Base-by-base conservation (phyloP, 2,888 invertebrate genomes). In the Drosophila flavopinicola region DNA sequence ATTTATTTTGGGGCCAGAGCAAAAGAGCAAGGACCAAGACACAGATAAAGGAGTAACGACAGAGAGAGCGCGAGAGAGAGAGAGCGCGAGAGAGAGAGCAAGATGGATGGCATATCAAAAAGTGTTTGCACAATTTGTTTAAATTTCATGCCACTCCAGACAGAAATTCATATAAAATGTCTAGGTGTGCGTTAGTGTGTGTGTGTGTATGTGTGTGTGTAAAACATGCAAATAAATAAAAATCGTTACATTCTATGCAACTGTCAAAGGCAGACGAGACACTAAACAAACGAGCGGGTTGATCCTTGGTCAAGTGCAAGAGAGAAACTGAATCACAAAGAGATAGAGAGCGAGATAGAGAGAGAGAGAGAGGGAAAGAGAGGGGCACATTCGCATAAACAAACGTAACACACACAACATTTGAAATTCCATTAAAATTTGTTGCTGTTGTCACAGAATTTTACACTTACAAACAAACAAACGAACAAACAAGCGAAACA, bases 371-470 rank as follows among this genome's bases (percentile, higher is more conserved):
- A 35, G 49, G 24, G 15, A 33, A 11, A 32, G 9, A 24, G 7
- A 17, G 30, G 20, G 11, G 15, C 11, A 39, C 11, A 13, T 27
- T 20, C 32, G 24, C 30, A 47, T 17, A 57, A 52, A 66, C 53
- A 66, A 58, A 35, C 45, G 11, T 37, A 41, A 52, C 54, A 60
- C 45, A 59, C 27, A 66, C 60, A 64, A 39, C 63, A 80, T 85
- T 85, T 80, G 78, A 78, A 85, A 80, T 85, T 80, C 85, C 85
- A 80, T 80, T 80, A 80, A 67, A 80, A 73, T 80, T 75, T 75
- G 85, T 73, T 63, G 51, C 67, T 68, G 63, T 58, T 65, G 74
- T 77, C 68, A 66, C 68, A 84, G 49, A 60, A 64, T 56, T 69
- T 44, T 69, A 54, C 60, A 66, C 66, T 56, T 56, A 33, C 56